Evolutionary conservation across 1,140 invertebrate genomes (phyloP).

Genomic region (Euborellia annulipes): DNA sequence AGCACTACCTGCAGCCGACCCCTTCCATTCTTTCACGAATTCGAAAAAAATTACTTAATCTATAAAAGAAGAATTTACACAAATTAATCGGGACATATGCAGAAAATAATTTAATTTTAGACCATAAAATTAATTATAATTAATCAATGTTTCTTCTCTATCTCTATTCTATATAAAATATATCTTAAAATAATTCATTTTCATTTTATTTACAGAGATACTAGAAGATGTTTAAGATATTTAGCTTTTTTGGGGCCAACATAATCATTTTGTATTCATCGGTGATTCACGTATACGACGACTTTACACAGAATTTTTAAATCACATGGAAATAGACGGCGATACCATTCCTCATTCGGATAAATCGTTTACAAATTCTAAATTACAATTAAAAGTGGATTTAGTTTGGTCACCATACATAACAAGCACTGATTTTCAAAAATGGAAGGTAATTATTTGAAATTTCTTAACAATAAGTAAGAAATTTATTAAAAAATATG

Average conservation of each 20-base stretch:
- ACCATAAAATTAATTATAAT: no score
- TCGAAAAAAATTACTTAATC: no score
- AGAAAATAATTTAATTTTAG: no score
- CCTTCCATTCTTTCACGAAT: no score
- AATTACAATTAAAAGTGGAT: conserved; percentile 49
- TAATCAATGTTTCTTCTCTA: no score
- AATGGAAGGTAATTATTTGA: conserved; percentile 42
- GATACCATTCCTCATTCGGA: conserved; percentile 33
- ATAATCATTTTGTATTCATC: conserved; percentile 81
- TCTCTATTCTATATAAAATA: no score
- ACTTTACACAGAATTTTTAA: conserved; percentile 64
- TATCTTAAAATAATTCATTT: no score
- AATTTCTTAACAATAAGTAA: conserved; percentile 4
- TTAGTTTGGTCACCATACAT: conserved; percentile 69
- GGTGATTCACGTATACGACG: conserved; percentile 77
- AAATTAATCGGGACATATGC: no score
- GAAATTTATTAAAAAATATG: no score
- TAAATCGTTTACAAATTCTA: conserved; percentile 48
- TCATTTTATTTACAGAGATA: conserved; percentile 50
- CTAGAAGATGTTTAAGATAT: conserved; percentile 76
- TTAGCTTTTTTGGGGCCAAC: conserved; percentile 79
- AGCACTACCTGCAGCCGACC: no score
- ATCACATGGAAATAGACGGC: conserved; percentile 37
- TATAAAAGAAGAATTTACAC: no score
- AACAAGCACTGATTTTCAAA: conserved; percentile 49